Evolutionary conservation across 2,888 invertebrate species (phyloP).

Genomic region (Drosophila mettleri): DNA sequence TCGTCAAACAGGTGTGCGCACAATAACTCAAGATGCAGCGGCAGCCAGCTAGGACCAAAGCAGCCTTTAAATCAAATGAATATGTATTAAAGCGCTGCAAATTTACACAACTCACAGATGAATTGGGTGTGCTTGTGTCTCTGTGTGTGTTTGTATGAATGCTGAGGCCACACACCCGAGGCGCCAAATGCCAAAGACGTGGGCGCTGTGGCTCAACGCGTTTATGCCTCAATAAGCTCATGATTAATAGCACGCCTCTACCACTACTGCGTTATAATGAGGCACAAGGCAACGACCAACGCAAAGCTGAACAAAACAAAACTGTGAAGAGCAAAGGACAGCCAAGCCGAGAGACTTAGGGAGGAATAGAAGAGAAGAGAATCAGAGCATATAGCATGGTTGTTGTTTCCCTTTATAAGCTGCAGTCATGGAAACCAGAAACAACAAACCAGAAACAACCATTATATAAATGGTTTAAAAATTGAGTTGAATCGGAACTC

Average conservation of each 20-base stretch:
- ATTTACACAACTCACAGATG: constrained; percentile 11
- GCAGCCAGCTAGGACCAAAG: constrained; percentile 9
- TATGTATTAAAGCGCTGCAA: constrained; percentile 70
- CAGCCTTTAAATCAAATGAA: constrained; percentile 66
- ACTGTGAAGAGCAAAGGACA: constrained; percentile 6
- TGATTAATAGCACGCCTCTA: constrained; percentile 79
- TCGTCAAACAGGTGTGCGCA: constrained; percentile 71
- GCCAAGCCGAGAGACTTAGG: background rate
- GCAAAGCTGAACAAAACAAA: constrained; percentile 29
- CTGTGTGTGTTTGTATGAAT: background rate
- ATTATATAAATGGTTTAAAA: background rate
- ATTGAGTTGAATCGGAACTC: background rate
- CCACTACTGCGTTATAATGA: constrained; percentile 65
- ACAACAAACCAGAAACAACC: constrained; percentile 10
- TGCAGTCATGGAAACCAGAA: constrained; percentile 16
- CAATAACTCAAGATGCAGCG: constrained; percentile 55
- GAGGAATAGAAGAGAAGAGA: background rate
- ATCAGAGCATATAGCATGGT: background rate
- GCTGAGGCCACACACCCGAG: constrained; percentile 28
- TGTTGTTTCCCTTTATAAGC: constrained; percentile 30
- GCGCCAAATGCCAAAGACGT: constrained; percentile 53
- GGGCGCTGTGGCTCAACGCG: constrained; percentile 72
- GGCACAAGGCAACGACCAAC: constrained; percentile 66
- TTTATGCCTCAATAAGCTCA: constrained; percentile 83
- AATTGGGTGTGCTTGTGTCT: background rate